Evolutionary conservation across 2,888 invertebrate genomes (phyloP).

Genomic region (Chloroclystis v-ata): DNA sequence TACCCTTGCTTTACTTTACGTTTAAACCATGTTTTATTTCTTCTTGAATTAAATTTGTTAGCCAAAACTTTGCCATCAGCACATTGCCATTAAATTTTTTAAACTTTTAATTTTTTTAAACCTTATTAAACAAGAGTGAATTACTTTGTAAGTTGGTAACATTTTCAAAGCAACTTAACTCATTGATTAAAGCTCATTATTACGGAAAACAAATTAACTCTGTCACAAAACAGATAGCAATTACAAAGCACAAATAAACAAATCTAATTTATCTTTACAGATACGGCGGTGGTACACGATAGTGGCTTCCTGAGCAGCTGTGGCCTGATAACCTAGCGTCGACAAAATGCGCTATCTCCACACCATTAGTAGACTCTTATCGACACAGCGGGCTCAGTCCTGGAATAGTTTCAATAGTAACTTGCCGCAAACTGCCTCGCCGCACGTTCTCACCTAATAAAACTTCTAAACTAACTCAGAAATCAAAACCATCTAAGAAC

Average conservation of each 20-base stretch:
- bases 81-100: no score
- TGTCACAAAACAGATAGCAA: slow-evolving; percentile 13
- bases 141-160: background rate
- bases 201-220: slow-evolving; percentile 5
- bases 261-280: slow-evolving; percentile 55
- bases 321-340: slow-evolving; percentile 58
- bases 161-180: background rate
- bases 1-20: no score
- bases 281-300: slow-evolving; percentile 51
- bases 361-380: slow-evolving; percentile 45
- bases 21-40: no score
- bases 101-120: no score
- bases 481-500: background rate
- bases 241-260: slow-evolving; percentile 40
- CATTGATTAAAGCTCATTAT: background rate
- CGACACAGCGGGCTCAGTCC: slow-evolving; percentile 43
- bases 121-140: no score
- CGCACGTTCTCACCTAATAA: slow-evolving; percentile 49
- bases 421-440: slow-evolving; percentile 52
- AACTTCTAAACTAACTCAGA: background rate
- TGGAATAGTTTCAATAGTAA: slow-evolving; percentile 32
- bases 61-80: no score
- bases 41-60: no score
- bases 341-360: slow-evolving; percentile 67
- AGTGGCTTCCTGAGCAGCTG: slow-evolving; percentile 73